phyloP scores from a whole-genome alignment of 2,888 invertebrate genomes.

The Scrobipalpa atriplicella region DNA sequence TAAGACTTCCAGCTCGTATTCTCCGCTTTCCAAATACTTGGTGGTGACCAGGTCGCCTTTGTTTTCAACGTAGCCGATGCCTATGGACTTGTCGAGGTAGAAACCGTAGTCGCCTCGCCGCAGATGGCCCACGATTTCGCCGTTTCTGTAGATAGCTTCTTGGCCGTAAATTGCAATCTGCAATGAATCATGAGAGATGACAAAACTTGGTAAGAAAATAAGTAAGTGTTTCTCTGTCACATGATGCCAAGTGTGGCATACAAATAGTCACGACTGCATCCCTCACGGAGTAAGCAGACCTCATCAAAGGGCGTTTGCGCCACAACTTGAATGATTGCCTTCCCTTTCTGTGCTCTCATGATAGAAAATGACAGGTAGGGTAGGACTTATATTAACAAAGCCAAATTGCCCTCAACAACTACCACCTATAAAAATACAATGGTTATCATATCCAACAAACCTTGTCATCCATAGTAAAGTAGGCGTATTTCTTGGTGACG shows the following conservation, averaged over 20 bases:
- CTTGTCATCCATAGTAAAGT: constrained; percentile 86
- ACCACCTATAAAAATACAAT: no score
- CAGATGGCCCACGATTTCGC: constrained; percentile 89
- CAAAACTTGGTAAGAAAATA: no score
- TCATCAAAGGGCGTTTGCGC: no score
- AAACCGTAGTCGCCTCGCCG: constrained; percentile 91
- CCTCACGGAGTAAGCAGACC: no score
- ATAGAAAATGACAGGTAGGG: no score
- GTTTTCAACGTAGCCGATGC: constrained; percentile 82
- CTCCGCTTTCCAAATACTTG: constrained; percentile 86
- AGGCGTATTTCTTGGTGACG: constrained; percentile 88
- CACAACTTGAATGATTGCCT: no score
- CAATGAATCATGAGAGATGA: constrained; percentile 29
- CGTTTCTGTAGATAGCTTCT: constrained; percentile 92
- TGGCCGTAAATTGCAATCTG: constrained; percentile 91
- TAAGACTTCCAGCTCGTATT: constrained; percentile 91
- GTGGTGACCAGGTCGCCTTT: constrained; percentile 84
- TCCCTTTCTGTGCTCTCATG: no score
- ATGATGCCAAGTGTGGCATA: no score
- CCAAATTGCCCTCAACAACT: no score
- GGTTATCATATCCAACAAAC: constrained; percentile 47
- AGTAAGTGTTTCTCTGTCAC: no score
- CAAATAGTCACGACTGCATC: no score
- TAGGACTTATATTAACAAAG: no score
- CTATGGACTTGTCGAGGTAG: constrained; percentile 79